Percentiles rank a stretch among this genome's conserved stretches.
Conservation (phyloP, 2,888 invertebrate species). For the Andrena bicolor region DNA sequence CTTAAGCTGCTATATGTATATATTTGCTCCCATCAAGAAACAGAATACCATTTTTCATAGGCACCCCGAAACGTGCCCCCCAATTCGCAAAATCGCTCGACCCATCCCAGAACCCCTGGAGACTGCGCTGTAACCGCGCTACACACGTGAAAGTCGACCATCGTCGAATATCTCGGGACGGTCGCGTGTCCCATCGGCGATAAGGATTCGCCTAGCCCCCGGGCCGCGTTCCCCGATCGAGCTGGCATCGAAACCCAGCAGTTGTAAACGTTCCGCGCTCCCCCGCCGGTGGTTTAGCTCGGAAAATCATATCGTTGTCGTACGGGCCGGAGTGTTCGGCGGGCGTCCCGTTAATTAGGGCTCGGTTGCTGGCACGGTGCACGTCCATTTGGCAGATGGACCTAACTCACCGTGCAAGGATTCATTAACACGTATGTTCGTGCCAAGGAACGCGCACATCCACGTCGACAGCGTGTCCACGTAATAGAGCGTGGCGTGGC, state of each 20-base stretch:
- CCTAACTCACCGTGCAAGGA: conserved; percentile 71
- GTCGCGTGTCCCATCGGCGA: not conserved
- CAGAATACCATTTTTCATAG: too few relatives aligned
- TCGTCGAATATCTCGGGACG: not conserved
- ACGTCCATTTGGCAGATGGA: conserved; percentile 72
- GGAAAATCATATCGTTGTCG: conserved; percentile 59
- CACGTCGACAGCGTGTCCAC: conserved; percentile 54
- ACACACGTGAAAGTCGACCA: too few relatives aligned
- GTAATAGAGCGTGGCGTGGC: not conserved
- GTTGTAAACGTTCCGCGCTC: conserved; percentile 27
- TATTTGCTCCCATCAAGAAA: too few relatives aligned
- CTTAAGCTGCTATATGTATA: too few relatives aligned
- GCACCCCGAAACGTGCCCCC: too few relatives aligned
- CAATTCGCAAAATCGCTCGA: too few relatives aligned
- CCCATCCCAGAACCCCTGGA: too few relatives aligned
- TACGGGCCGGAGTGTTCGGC: conserved; percentile 44
- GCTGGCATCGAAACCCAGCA: not conserved
- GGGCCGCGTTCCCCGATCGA: not conserved
- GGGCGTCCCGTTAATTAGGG: conserved; percentile 63
- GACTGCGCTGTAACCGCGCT: too few relatives aligned
- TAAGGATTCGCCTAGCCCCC: not conserved
- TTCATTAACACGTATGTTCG: conserved; percentile 72
- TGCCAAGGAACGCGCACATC: conserved; percentile 61
- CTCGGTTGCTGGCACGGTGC: conserved; percentile 52
- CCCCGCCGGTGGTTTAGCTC: conserved; percentile 32